Base-by-base conservation (phyloP, 1,140 invertebrate genomes). In the Whitmania pigra region DNA sequence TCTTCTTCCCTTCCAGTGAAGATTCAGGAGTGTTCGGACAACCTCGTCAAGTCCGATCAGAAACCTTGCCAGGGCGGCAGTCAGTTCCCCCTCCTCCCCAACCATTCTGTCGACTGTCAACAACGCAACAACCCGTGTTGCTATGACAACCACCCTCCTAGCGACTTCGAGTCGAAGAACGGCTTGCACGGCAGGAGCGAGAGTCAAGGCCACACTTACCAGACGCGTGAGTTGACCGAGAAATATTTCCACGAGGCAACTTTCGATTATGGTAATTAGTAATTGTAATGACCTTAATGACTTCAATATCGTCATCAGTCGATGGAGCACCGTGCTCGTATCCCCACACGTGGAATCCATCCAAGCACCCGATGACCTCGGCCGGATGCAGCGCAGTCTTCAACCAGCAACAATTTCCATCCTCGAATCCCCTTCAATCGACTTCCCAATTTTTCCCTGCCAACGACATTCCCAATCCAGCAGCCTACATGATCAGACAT, bases 141-240 rank as follows among this genome's bases (percentile, higher is more conserved):
- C 57, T 63, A 63, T 31, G 57, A 63, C 57, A 63, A 63, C 57
- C 57, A 63, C 57, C 29, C 57, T 22, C 57, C 57, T 13, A 63
- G 22, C 29, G 57, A 63, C 57, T 49, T 49, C 43, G 43, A 49
- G 43, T 63, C 57, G 11, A 63, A 63, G 20, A 31, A 63, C 57
- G 20, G 29, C 57, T 6, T 13, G 7, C 57, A 63, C 20, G 57
- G 9, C 57, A 63, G 22, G 11, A n/a, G 29, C 57, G 57, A 63
- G 29, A 63, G 29, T 63, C 57, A 63, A 63, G 57, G 57, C 18
- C 57, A 63, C 57, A 63, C 57, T 3, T 63, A 63, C 18, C 57
- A 63, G 20, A 63, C 57, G 4, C 57, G 57, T 63, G 29, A 63
- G 57, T 63, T 63, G 29, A 4, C 13, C 15, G 54, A 17, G 29